phyloP scores from a whole-genome alignment of 2,113 vertebrate genomes.

The Rutilus rutilus region DNA sequence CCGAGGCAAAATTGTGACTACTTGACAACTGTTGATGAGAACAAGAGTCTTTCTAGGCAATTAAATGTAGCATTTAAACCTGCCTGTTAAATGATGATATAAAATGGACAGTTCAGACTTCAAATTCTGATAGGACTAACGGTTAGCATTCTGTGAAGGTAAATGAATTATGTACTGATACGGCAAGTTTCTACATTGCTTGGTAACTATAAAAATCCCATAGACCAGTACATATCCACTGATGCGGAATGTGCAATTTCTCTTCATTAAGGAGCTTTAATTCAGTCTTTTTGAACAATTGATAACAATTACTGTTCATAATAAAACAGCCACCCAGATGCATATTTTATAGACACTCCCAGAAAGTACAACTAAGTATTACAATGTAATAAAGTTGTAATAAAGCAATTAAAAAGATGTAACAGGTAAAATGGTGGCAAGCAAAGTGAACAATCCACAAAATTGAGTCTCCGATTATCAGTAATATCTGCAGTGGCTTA shows the following conservation, averaged over 20 bases:
- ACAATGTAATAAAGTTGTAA: background rate
- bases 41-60: background rate
- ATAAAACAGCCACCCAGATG: background rate
- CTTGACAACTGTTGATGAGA: constrained; percentile 11
- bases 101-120: background rate
- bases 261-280: too few relatives aligned
- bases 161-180: background rate
- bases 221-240: too few relatives aligned
- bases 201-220: too few relatives aligned
- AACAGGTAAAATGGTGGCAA: background rate
- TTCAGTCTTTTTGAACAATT: too few relatives aligned
- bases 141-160: background rate
- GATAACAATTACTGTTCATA: background rate
- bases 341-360: background rate
- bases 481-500: constrained; percentile 38
- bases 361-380: background rate
- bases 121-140: background rate
- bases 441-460: background rate
- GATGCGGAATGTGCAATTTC: too few relatives aligned
- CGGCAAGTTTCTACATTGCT: background rate
- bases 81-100: background rate
- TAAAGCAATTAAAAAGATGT: background rate
- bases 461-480: background rate
- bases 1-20: constrained; percentile 30
- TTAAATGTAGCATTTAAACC: constrained; percentile 7